Evolutionary conservation across 2,797 vertebrate genomes (phyloP).

Genomic region (Menidia menidia): DNA sequence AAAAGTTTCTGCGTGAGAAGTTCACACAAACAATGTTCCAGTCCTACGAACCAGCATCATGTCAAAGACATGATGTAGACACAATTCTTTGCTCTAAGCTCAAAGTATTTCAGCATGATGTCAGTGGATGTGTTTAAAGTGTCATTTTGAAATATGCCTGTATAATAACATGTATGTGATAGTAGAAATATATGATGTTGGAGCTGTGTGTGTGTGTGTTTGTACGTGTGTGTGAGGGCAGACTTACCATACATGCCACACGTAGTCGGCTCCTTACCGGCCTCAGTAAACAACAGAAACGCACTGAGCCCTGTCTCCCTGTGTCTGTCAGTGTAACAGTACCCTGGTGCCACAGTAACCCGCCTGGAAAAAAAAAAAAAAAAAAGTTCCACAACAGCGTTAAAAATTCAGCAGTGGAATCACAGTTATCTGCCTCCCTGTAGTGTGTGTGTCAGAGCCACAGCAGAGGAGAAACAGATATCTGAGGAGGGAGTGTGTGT

Average conservation of each 20-base stretch:
- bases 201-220: not conserved
- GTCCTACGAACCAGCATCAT: not conserved
- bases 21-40: too few relatives aligned
- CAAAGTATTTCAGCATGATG: not conserved
- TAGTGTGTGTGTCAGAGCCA: constrained; percentile 50
- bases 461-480: constrained; percentile 73
- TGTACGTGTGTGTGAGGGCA: not conserved
- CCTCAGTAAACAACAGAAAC: constrained; percentile 48
- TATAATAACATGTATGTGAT: not conserved
- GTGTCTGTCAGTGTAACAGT: constrained; percentile 60
- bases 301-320: constrained; percentile 43
- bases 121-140: not conserved
- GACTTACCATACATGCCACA: constrained; percentile 60
- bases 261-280: constrained; percentile 40
- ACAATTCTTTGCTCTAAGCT: not conserved
- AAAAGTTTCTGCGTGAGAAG: not conserved
- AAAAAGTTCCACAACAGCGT: constrained; percentile 84
- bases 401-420: constrained; percentile 87
- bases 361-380: constrained; percentile 63
- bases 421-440: constrained; percentile 70
- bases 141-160: too few relatives aligned
- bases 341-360: constrained; percentile 81
- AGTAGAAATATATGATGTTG: not conserved
- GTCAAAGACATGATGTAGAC: not conserved
- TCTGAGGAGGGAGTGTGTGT: constrained; percentile 43